A percentile compares a stretch with the other conserved stretches of the same genome.
These are phyloP conservation scores for Lanius collurio DNA, from an alignment of 2,113 vertebrate species.

Conservation along the genomic window DNA sequence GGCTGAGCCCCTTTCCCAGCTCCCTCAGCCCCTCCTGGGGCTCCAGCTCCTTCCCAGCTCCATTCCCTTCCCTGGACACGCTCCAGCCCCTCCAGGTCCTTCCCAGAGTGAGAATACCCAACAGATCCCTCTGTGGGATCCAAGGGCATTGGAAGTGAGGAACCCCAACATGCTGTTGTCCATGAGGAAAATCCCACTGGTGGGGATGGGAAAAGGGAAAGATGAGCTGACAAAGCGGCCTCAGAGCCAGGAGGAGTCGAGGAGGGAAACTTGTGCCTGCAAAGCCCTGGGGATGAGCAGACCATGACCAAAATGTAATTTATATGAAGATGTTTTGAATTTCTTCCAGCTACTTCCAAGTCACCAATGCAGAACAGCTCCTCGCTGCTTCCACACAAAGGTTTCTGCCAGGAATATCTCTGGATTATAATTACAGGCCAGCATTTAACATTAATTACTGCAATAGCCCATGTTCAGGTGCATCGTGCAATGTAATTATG, in stretches of 20 bases:
- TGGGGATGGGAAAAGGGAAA: background rate
- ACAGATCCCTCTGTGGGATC: background rate
- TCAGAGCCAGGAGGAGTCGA: background rate
- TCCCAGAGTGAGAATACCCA: background rate
- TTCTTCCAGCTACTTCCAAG: conserved; percentile 16
- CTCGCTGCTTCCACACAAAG: background rate
- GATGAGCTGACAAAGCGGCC: background rate
- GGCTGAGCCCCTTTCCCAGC: background rate
- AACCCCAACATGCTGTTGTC: rapidly evolving
- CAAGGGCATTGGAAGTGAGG: background rate
- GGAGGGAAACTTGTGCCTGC: background rate
- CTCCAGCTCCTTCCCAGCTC: background rate
- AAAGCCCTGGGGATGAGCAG: background rate
- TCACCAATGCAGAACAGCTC: conserved; percentile 29
- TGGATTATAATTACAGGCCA: conserved; percentile 40
- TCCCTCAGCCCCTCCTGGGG: background rate
- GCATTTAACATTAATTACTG: conserved; percentile 28
- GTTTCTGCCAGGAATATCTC: background rate
- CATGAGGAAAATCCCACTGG: background rate
- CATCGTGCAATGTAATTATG: background rate
- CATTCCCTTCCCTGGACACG: background rate
- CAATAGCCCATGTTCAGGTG: background rate
- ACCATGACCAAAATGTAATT: conserved; percentile 43
- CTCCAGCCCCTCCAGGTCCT: background rate
- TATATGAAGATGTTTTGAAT: conserved; percentile 35